phyloP scores from a whole-genome alignment of 2,113 vertebrate genomes.

The Hippocampus comes region DNA sequence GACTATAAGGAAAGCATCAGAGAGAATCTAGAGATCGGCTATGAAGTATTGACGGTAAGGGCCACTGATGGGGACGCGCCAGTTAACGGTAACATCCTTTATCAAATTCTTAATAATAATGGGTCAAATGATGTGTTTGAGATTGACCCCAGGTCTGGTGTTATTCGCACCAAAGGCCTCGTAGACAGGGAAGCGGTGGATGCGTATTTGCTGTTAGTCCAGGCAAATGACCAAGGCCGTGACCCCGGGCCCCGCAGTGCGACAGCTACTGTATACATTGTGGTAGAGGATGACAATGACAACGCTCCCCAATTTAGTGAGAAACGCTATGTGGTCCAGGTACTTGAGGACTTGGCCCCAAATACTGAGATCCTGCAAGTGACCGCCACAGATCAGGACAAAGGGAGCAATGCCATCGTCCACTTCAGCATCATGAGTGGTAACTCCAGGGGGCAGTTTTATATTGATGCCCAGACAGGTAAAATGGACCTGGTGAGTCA shows the following conservation, averaged over 20 bases:
- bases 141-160: constrained; percentile 87
- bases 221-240: constrained; percentile 88
- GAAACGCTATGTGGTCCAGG: constrained; percentile 86
- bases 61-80: constrained; percentile 88
- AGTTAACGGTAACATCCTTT: constrained; percentile 88
- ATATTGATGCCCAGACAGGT: constrained; percentile 90
- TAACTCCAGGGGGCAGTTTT: constrained; percentile 91
- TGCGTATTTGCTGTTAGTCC: constrained; percentile 82
- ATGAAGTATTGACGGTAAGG: constrained; percentile 90
- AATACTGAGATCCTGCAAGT: constrained; percentile 82
- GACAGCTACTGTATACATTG: constrained; percentile 81
- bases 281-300: constrained; percentile 94
- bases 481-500: constrained; percentile 86
- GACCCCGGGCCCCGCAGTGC: constrained; percentile 85
- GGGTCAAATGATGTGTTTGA: constrained; percentile 81
- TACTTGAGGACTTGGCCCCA: constrained; percentile 82
- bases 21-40: constrained; percentile 94
- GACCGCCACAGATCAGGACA: constrained; percentile 84
- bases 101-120: constrained; percentile 80
- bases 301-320: constrained; percentile 91
- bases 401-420: constrained; percentile 85
- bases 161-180: constrained; percentile 85
- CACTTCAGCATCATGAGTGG: constrained; percentile 98
- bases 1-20: constrained; percentile 91
- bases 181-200: constrained; percentile 88